Percentiles rank a stretch among this genome's conserved stretches.
Evolutionary conservation across 2,797 vertebrate genomes (phyloP).

Genomic region (Cossypha niveicapilla): DNA sequence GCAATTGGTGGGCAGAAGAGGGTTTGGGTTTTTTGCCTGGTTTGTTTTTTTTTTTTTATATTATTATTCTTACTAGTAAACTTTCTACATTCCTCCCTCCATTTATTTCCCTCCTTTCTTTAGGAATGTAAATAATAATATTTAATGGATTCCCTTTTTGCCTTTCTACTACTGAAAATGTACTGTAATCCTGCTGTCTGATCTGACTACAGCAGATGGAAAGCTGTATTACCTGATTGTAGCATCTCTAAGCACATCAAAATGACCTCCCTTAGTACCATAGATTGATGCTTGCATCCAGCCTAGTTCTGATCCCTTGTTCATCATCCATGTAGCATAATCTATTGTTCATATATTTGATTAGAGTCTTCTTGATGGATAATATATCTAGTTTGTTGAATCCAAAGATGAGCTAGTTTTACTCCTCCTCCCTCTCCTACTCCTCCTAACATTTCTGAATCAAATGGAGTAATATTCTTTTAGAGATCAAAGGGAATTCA

Average conservation of each 20-base stretch:
- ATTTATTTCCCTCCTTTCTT: neutral
- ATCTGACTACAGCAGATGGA: neutral
- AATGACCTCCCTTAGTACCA: neutral
- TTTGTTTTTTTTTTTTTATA: too few species aligned
- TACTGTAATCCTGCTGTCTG: neutral
- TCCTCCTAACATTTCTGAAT: constrained; percentile 43
- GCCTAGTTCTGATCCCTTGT: neutral
- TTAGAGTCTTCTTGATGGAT: neutral
- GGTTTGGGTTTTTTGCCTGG: accelerated
- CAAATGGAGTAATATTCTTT: neutral
- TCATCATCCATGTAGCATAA: neutral
- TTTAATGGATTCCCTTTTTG: neutral
- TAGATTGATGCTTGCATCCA: neutral
- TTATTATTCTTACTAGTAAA: neutral
- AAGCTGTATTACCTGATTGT: neutral
- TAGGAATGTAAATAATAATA: neutral
- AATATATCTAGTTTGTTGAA: constrained; percentile 26
- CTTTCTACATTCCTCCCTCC: neutral
- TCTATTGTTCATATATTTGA: neutral
- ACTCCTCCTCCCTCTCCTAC: constrained; percentile 18
- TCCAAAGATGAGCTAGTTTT: constrained; percentile 48
- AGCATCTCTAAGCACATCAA: neutral
- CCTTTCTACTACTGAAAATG: neutral
- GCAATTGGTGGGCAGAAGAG: neutral
- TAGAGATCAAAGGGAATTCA: constrained; percentile 23